Evolutionary conservation across 23 tunicate genomes (phyloP).

Genomic region (Phallusia fumigata): DNA sequence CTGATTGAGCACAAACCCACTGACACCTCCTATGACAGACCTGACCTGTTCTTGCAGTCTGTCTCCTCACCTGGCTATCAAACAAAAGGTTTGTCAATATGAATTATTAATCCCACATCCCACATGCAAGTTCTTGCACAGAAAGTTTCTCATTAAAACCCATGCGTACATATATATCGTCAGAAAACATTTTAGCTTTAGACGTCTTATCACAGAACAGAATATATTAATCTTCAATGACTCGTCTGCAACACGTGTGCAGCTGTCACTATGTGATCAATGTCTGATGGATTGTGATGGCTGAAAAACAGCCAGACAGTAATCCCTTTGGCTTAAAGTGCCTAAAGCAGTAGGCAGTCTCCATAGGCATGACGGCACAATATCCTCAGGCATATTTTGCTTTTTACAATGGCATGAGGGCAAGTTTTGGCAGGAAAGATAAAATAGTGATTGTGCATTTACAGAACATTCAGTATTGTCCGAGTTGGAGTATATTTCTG

Average conservation of each 20-base stretch:
- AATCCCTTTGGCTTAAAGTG: neutral
- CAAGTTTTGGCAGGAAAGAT: neutral
- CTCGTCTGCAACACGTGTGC: neutral
- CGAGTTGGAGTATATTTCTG: conserved; percentile 9
- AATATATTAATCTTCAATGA: neutral
- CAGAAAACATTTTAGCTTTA: neutral
- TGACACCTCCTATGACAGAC: neutral
- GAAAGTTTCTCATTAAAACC: neutral
- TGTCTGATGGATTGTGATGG: neutral
- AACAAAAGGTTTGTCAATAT: neutral
- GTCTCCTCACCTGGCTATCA: neutral
- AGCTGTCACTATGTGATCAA: neutral
- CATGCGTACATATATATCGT: neutral
- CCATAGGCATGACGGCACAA: neutral
- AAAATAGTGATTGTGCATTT: neutral
- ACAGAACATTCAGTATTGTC: neutral
- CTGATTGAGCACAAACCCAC: neutral
- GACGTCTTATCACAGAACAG: neutral
- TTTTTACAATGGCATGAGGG: neutral
- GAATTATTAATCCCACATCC: neutral
- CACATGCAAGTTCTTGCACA: neutral
- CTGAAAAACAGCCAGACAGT: neutral
- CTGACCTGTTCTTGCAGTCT: neutral
- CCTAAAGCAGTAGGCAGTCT: conserved; percentile 11
- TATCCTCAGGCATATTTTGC: neutral